Base-by-base conservation (phyloP, 1,140 invertebrate genomes). In the Macrocentrus cingulum region DNA sequence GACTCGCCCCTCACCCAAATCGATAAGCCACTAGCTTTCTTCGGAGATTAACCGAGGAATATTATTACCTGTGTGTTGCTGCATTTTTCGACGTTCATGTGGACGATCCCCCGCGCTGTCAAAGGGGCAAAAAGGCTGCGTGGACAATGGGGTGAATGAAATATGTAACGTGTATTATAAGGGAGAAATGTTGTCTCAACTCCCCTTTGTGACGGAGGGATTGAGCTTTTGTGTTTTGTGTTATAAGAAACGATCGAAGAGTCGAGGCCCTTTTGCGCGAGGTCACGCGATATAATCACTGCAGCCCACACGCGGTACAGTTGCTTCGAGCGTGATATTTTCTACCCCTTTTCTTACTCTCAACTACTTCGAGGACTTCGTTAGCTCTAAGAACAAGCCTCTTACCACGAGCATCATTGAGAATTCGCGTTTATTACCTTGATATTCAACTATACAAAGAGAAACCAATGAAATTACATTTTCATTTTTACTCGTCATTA, bases 201-300 rank as follows among this genome's bases (percentile, higher is more conserved):
- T 44, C 42, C 42, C 42, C 19, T 13, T 49, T 49, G 48, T 9
- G n/a, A n/a, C n/a, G n/a, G 13, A 44, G 18, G 42, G 19, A 15
- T 15, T 44, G 42, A 44, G 42, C 16, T 19, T 7, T 44, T 1
- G 13, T 50, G 25, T 34, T 50, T 19, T 15, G 13, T 4, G 18
- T 13, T 50, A 9, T 34, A 22, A 18, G 36, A 49, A 56, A 37
- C 54, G 54, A 56, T 56, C 45, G 45, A 56, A 56, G 32, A 49
- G 54, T 42, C 53, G 45, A 49, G 44, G 54, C 44, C 22, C 18
- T 49, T 49, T 56, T 22, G 20, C 11, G n/a, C n/a, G 20, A 16
- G 32, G 16, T 56, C 54, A 56, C 54, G 54, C 54, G 36, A 56
- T 56, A 48, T 44, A 44, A 54, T 42, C 51, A 42, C 51, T 42